Evolutionary conservation across 2,888 invertebrate genomes (phyloP).

Genomic region (Hirtodrosophila confusa): DNA sequence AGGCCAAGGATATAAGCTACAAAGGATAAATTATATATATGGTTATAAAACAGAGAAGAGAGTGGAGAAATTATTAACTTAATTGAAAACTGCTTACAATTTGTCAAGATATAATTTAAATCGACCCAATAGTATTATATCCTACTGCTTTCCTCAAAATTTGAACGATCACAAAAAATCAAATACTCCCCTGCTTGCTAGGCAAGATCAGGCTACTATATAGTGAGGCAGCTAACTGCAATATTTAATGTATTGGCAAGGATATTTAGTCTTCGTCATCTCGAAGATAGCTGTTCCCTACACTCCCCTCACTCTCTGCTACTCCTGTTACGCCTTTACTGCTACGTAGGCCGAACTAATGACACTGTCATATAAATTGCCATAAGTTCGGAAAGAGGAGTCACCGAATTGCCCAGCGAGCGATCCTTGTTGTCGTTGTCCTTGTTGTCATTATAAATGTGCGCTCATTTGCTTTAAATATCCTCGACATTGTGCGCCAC

Average conservation of each 20-base stretch:
- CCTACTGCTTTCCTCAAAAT: too few species aligned
- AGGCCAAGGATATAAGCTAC: not conserved
- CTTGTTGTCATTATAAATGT: conserved; percentile 77
- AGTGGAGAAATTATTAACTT: too few species aligned
- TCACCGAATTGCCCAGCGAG: conserved; percentile 32
- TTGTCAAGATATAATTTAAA: too few species aligned
- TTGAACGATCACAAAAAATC: too few species aligned
- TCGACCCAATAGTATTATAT: too few species aligned
- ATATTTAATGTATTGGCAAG: not conserved
- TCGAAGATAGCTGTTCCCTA: not conserved
- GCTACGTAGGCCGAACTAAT: conserved; percentile 48
- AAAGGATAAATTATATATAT: not conserved
- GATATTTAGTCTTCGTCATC: conserved; percentile 14
- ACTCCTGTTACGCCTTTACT: conserved; percentile 12
- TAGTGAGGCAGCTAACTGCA: too few species aligned
- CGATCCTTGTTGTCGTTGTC: conserved; percentile 52
- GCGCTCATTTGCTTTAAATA: conserved; percentile 78
- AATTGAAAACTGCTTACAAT: too few species aligned
- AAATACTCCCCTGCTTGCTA: too few species aligned
- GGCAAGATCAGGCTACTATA: too few species aligned
- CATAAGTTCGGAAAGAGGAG: conserved; percentile 45
- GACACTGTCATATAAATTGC: conserved; percentile 65
- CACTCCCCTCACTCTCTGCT: not conserved
- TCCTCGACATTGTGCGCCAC: conserved; percentile 71
- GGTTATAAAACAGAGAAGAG: too few species aligned